Conservation (phyloP, 2,113 vertebrate genomes). For the Chionodraco myersi region DNA sequence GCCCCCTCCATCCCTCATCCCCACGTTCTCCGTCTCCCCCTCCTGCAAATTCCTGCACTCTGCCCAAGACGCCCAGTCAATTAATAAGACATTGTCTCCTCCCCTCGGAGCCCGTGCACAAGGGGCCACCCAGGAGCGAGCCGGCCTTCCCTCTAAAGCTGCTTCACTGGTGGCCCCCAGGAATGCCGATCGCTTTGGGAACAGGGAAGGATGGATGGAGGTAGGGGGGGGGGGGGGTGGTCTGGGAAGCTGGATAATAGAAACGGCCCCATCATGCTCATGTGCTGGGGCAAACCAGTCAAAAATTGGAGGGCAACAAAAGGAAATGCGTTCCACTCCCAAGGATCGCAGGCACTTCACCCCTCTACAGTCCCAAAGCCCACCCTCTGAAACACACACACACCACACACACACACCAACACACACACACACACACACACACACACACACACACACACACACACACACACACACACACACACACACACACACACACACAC, state of each 20-base stretch:
- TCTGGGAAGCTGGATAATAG: conserved; percentile 74
- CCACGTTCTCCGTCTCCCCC: conserved; percentile 38
- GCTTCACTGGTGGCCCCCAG: conserved; percentile 86
- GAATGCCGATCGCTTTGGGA: conserved; percentile 82
- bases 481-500: too few species aligned
- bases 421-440: too few species aligned
- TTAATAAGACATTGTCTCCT: conserved; percentile 89
- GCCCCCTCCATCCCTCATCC: conserved; percentile 54
- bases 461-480: not conserved
- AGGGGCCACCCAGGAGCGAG: conserved; percentile 86
- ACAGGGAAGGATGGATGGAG: conserved; percentile 28
- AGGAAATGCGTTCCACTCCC: conserved; percentile 72
- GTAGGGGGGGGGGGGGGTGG: not conserved
- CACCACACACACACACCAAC: not conserved
- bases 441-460: conserved; percentile 16
- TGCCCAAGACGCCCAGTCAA: conserved; percentile 86
- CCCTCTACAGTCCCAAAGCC: conserved; percentile 54
- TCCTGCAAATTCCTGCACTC: conserved; percentile 82
- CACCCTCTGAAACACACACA: conserved; percentile 32
- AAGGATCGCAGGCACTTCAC: conserved; percentile 74
- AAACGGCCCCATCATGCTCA: conserved; percentile 79
- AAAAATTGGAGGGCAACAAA: conserved; percentile 79
- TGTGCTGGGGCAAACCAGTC: conserved; percentile 72
- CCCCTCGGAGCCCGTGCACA: conserved; percentile 79
- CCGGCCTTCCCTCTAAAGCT: conserved; percentile 75